Percentiles rank a stretch among this genome's conserved stretches.
Evolutionary conservation across 2,113 vertebrate genomes (phyloP).

Genomic region (Climacteris rufus): DNA sequence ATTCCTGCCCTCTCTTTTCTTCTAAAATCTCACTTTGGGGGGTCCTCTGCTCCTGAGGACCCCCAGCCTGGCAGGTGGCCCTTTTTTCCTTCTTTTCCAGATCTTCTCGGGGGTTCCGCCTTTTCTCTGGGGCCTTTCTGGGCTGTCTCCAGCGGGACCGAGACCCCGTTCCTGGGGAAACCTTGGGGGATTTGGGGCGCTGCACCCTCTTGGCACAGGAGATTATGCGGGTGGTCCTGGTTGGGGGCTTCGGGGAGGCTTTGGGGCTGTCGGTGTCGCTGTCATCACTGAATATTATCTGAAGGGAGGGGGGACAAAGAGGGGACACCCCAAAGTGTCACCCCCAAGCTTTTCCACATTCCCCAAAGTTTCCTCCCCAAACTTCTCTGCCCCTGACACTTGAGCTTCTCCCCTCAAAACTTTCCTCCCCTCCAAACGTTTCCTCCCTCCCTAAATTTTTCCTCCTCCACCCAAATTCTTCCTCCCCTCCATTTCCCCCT

Average conservation of each 20-base stretch:
- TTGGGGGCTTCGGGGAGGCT: not conserved
- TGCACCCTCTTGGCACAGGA: not conserved
- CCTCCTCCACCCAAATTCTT: too few relatives aligned
- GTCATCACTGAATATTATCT: conserved; percentile 89
- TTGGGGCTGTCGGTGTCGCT: conserved; percentile 78
- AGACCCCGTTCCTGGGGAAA: not conserved
- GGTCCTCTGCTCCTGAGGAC: not conserved
- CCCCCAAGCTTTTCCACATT: too few relatives aligned
- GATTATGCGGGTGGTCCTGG: not conserved
- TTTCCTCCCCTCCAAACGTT: too few relatives aligned
- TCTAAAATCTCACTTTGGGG: not conserved
- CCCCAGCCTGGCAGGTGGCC: not conserved
- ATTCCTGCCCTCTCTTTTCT: not conserved
- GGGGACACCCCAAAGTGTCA: not conserved
- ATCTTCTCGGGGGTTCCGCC: not conserved
- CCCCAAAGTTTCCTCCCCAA: not conserved
- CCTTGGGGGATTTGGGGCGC: not conserved
- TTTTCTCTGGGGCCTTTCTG: not conserved
- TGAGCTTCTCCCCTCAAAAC: too few relatives aligned
- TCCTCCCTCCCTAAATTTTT: not conserved
- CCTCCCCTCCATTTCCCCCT: too few relatives aligned
- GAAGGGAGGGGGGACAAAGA: accelerated
- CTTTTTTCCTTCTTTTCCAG: not conserved
- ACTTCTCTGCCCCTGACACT: too few relatives aligned
- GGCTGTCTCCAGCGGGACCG: not conserved